Evolutionary conservation across 1,140 invertebrate species (phyloP), one percentile per base, ranked within the genome.

Genomic region (Formica selysi): DNA sequence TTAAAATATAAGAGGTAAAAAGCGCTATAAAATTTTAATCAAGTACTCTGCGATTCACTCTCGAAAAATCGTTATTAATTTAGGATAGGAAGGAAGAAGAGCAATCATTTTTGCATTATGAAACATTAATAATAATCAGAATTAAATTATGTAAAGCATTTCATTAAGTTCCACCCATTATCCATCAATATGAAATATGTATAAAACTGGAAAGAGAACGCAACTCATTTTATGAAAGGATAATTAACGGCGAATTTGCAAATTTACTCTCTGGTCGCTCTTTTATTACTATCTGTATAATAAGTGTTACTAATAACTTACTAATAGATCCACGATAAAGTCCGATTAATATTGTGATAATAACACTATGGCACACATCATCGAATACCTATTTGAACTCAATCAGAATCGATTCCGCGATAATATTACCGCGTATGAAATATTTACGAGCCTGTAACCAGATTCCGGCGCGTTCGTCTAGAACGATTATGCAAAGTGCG

Each of bases 401-500:
- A 44, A 73, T 81, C 67, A 57, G 51, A 81, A 73, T 73, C 51
- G 32, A n/a, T 0, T 16, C 3, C 38, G 16, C 16, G 79, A 83
- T 83, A 83, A 83, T 73, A 81, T 61, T 26, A 26, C 59, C 22
- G 32, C 19, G 29, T 57, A 73, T 73, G 79, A 81, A 81, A 81
- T 73, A 83, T 83, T 83, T 81, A 81, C 79, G 79, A 81, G 65
- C 48, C 36, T 59, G 41, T 81, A 81, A 81, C 78, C 51, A 71
- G 79, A 73, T 61, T 48, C 29, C 38, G 54, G 68, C 19, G 79
- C 79, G 54, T 62, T 74, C 79, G 68, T 48, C 54, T 73, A 61
- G 61, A 85, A 78, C 73, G 81, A 78, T 85, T 85, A 85, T 65
- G 81, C 26, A 76, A 78, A 76, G 29, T 59, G 22, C 22, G 26